Percentiles rank a stretch among this genome's conserved stretches.
phyloP scores from a whole-genome alignment of 2,888 invertebrate species.

The Sphinx pinastri region DNA sequence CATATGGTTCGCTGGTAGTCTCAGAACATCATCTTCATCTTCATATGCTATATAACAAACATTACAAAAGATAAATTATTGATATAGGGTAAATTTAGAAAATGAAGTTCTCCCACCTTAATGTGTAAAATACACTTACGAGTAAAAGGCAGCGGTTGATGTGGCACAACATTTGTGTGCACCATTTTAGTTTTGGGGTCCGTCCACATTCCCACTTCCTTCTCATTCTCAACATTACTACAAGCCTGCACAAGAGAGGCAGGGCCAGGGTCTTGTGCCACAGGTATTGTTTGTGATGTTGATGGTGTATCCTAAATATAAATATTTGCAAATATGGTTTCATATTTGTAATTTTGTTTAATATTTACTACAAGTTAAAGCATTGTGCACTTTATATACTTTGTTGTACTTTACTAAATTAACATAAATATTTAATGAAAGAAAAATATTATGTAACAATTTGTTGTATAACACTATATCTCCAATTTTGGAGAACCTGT shows the following conservation, averaged over 20 bases:
- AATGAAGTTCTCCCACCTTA: neutral
- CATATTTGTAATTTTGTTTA: neutral
- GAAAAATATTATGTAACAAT: too few relatives aligned
- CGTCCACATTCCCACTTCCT: conserved; percentile 80
- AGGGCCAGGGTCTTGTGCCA: conserved; percentile 68
- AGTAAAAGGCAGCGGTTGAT: conserved; percentile 74
- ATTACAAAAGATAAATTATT: conserved; percentile 31
- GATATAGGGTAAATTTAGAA: neutral
- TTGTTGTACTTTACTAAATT: too few relatives aligned
- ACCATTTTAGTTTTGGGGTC: conserved; percentile 81
- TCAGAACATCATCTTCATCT: conserved; percentile 80
- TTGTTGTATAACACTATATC: too few relatives aligned
- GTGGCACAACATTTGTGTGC: conserved; percentile 73
- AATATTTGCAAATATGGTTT: conserved; percentile 15
- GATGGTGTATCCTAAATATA: conserved; percentile 73
- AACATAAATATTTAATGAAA: too few relatives aligned
- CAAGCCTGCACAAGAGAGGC: conserved; percentile 75
- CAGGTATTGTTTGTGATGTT: conserved; percentile 67
- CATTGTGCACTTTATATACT: too few relatives aligned
- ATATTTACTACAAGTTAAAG: too few relatives aligned
- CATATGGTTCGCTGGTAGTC: conserved; percentile 73
- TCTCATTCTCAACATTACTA: conserved; percentile 75
- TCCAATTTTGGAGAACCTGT: too few relatives aligned
- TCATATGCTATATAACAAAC: conserved; percentile 83
- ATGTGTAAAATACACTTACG: conserved; percentile 59